Base-by-base conservation (phyloP, 2,113 vertebrate species). In the pig (Sus scrofa) region DNA sequence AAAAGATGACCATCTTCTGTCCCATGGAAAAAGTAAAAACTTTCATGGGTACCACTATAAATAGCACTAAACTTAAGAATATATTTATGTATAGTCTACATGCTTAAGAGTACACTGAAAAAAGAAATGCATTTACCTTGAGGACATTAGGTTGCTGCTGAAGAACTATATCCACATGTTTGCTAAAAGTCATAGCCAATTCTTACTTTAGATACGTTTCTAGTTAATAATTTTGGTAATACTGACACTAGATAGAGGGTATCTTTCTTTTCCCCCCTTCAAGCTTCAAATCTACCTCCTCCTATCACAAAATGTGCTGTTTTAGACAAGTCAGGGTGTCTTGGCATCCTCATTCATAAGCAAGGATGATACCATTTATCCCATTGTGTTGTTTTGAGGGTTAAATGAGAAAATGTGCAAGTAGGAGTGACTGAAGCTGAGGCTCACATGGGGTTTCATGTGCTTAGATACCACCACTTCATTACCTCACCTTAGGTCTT, bases 1-100 rank as follows among this genome's bases (percentile, higher is more conserved):
- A 82, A 90, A 94, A 89, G 58, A 82, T 96, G 19, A 74, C 52
- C 67, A 67, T 96, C n/a, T 87, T 90, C 79, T 83, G n/a, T 79
- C 79, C 37, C 22, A 79, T 26, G 39, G 50, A 22, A 37, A 78
- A 86, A 63, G 39, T 37, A 79, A 89, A 89, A 86, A 58, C 14
- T 54, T 83, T 73, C 86, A 19, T 92, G 39, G 58, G 39, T 70
- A 27, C 13, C n/a, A 22, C 32, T 86, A 37, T 78, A 78, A 58
- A 56, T 37, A 37, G 14, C 22, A 44, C 12, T 87, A 68, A 79
- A 19, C 58, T 95, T 87, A 86, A 39, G 13, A 34, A 15, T 71
- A 13, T 32, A 56, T 70, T 91, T 62, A 81, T 65, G 3, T 71
- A 15, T 70, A 70, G 77, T 83, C 62, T 78, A 27, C 8, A 71